These are phyloP conservation scores for Neotragus pygmaeus DNA, from an alignment of 2,113 vertebrate species.

Conservation along the genomic window DNA sequence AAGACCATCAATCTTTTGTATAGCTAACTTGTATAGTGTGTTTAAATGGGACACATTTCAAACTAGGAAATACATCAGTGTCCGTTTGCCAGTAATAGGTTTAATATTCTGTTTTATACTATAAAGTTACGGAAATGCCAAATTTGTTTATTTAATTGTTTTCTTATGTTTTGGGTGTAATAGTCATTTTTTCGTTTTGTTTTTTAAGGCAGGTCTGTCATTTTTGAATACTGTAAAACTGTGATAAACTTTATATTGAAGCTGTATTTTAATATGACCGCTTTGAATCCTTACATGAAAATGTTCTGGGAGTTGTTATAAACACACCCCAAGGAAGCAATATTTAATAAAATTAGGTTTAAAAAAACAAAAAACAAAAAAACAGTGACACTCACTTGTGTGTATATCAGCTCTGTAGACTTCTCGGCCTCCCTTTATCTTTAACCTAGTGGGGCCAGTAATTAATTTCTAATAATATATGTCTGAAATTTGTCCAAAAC, in stretches of 20 bases:
- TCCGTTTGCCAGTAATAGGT: conserved; percentile 84
- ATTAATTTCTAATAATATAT: conserved; percentile 38
- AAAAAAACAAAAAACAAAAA: conserved; percentile 60
- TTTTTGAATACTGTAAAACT: conserved; percentile 96
- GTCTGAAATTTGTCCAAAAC: conserved; percentile 61
- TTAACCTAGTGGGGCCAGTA: conserved; percentile 56
- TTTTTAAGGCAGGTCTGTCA: conserved; percentile 88
- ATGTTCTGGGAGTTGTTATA: conserved; percentile 88
- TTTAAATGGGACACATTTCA: conserved; percentile 87
- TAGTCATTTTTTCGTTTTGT: conserved; percentile 81
- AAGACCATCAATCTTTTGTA: conserved; percentile 89
- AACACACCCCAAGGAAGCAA: conserved; percentile 89
- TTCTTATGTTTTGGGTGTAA: conserved; percentile 89
- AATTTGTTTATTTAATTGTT: conserved; percentile 87
- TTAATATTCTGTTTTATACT: conserved; percentile 91
- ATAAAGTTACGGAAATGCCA: conserved; percentile 92
- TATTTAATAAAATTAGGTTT: conserved; percentile 96
- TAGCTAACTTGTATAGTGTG: conserved; percentile 96
- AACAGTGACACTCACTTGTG: conserved; percentile 61
- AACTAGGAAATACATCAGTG: conserved; percentile 81
- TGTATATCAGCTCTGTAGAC: conserved; percentile 65
- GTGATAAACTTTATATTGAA: conserved; percentile 97
- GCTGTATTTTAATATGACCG: conserved; percentile 96
- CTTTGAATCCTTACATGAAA: conserved; percentile 88
- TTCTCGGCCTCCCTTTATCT: conserved; percentile 58